Base-by-base conservation (phyloP, 2,797 vertebrate genomes). In the Halcyon leucocephala region DNA sequence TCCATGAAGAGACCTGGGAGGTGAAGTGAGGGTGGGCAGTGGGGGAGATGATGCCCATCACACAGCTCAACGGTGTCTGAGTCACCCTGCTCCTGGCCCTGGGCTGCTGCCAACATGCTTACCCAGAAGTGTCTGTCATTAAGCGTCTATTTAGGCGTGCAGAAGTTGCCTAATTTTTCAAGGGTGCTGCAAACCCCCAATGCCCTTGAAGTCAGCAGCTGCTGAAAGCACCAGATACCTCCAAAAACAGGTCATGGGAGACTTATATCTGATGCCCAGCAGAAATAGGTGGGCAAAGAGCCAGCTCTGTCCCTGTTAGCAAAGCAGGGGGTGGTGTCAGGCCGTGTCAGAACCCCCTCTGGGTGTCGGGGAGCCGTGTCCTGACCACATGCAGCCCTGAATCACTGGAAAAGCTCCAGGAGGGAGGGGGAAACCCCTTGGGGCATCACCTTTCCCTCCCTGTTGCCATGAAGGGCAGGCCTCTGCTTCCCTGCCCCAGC, bases 121-220 rank as follows among this genome's bases (percentile, higher is more conserved):
- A 28, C 85, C 51, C 78, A 79, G 70, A 67, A 95, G 83, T 84
- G 81, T 44, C 86, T 92, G 62, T 95, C 91, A 84, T 95, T 88
- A 89, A 89, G 84, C 65, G 90, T 78, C 86, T 91, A 35, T 72
- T 94, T 84, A 89, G 81, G 87, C 2, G 1, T 79, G 79, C 61
- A 82, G 72, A 81, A 91, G 80, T 90, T 86, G 83, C 61, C 88
- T 83, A 77, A 93, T 96, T 94, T 95, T 74, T 78, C 83, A 91
- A 90, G 69, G 77, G 44, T 83, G 80, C 73, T 81, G 64, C 62
- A 88, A 93, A 12, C 52, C 48, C 60, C 61, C 5, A 0, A 17
- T 24, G 90, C 77, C 89, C 82, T 90, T 94, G 77, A 94, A 91
- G 76, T 31, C 10, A 17, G 51, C 15, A 22, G 35, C 1, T 49